Evolutionary conservation across 2,888 invertebrate species (phyloP).

Genomic region (Metalampra italica): DNA sequence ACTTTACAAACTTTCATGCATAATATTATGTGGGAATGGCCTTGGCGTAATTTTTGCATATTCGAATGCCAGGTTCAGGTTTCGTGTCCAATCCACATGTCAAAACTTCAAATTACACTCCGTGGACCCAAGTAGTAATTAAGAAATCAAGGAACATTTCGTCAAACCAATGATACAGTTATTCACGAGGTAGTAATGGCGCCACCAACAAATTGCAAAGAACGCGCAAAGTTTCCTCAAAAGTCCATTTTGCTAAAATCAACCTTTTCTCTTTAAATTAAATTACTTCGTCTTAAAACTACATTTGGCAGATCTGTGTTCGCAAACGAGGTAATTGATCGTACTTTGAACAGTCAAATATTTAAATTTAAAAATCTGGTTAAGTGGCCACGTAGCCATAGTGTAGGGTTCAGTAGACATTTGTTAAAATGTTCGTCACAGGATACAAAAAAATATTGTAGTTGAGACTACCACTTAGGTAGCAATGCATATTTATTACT

Average conservation of each 20-base stretch:
- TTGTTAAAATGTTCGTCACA: too few species aligned
- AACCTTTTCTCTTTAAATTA: slow-evolving; percentile 4
- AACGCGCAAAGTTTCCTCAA: slow-evolving; percentile 19
- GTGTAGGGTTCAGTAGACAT: too few species aligned
- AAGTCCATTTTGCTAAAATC: slow-evolving; percentile 3
- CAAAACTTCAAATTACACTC: slow-evolving; percentile 41
- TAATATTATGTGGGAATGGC: too few species aligned
- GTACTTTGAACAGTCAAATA: slow-evolving; percentile 64
- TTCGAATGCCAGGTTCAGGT: slow-evolving; percentile 3
- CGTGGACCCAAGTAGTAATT: slow-evolving; percentile 54
- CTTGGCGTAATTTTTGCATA: background rate
- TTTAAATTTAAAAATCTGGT: too few species aligned
- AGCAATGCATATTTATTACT: too few species aligned
- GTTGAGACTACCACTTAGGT: too few species aligned
- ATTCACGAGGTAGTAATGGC: slow-evolving; percentile 49
- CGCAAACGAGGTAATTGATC: slow-evolving; percentile 62
- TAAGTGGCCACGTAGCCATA: too few species aligned
- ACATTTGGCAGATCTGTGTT: slow-evolving; percentile 29
- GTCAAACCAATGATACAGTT: slow-evolving; percentile 67
- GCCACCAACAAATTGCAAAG: slow-evolving; percentile 40
- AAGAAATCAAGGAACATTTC: slow-evolving; percentile 67
- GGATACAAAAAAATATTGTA: too few species aligned
- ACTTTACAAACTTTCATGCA: too few species aligned
- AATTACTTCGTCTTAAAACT: slow-evolving; percentile 7
- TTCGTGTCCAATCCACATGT: slow-evolving; percentile 29